Conservation (phyloP, 2,888 invertebrate species). For the Perizoma affinitatum region DNA sequence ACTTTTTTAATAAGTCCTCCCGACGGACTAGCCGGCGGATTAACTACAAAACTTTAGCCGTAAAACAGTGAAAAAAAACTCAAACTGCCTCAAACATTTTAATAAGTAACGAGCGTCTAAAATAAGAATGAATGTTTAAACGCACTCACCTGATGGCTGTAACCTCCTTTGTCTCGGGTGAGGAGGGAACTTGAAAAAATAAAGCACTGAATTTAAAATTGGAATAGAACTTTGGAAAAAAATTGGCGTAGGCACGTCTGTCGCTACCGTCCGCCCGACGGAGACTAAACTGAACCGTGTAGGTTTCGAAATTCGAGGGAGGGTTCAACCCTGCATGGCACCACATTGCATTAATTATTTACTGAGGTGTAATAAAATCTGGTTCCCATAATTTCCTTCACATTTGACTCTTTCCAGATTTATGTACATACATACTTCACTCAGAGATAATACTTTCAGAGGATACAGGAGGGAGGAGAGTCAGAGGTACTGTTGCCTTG, state of each 20-base stretch:
- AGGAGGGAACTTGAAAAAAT: constrained; percentile 44
- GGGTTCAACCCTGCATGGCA: constrained; percentile 48
- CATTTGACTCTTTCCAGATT: constrained; percentile 60
- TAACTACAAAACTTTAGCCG: constrained; percentile 64
- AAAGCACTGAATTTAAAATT: constrained; percentile 51
- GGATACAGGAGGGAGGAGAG: constrained; percentile 22
- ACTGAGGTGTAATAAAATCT: constrained; percentile 45
- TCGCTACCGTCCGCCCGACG: constrained; percentile 44
- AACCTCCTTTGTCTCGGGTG: constrained; percentile 39
- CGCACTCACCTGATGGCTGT: constrained; percentile 49
- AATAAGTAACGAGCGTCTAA: constrained; percentile 50
- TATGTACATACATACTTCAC: constrained; percentile 45
- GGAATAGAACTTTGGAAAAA: constrained; percentile 47
- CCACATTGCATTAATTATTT: constrained; percentile 52
- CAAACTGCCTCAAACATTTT: constrained; percentile 43
- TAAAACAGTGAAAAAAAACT: constrained; percentile 53
- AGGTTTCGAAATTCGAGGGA: constrained; percentile 51
- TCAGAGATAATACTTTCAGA: too few species aligned
- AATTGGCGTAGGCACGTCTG: constrained; percentile 41
- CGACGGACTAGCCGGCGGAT: constrained; percentile 50
- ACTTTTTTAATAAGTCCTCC: constrained; percentile 74
- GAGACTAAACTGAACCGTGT: constrained; percentile 55
- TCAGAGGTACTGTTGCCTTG: constrained; percentile 24
- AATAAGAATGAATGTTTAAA: constrained; percentile 51
- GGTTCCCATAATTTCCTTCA: constrained; percentile 56